Conservation (phyloP, 2,888 invertebrate species). For the Stenolophus ochropezus region DNA sequence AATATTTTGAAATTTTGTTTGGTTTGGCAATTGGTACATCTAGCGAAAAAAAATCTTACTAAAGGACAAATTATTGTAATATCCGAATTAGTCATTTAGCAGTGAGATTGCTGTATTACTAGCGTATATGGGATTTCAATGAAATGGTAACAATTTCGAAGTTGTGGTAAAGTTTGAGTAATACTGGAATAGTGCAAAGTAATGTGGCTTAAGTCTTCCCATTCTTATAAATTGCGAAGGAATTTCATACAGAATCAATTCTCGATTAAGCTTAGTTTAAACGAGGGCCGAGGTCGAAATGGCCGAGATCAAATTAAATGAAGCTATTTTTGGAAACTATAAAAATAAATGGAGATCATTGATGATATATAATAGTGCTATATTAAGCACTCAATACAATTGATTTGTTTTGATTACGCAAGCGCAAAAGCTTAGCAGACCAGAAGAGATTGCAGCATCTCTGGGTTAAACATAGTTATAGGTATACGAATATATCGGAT, state of each 20-base stretch:
- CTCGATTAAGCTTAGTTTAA: constrained; percentile 23
- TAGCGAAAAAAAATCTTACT: too few species aligned
- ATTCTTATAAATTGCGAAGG: constrained; percentile 33
- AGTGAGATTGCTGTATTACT: too few species aligned
- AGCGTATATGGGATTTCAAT: too few species aligned
- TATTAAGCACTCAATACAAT: constrained; percentile 48
- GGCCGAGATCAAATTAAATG: constrained; percentile 47
- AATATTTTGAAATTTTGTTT: too few species aligned
- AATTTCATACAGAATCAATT: constrained; percentile 31
- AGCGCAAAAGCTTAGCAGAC: background rate
- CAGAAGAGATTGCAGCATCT: background rate
- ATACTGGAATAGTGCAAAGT: background rate
- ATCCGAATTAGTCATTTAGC: too few species aligned
- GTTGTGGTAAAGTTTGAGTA: background rate
- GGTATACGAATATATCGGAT: background rate
- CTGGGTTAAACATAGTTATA: background rate
- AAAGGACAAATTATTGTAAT: too few species aligned
- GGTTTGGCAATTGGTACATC: too few species aligned
- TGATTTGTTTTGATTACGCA: constrained; percentile 44
- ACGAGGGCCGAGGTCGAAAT: constrained; percentile 40
- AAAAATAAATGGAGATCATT: constrained; percentile 51
- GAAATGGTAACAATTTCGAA: too few species aligned
- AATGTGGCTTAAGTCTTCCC: background rate
- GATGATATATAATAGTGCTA: constrained; percentile 43
- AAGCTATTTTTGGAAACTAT: constrained; percentile 55